Evolutionary conservation across 2,113 vertebrate genomes (phyloP).

Genomic region (Pangasianodon gigas): DNA sequence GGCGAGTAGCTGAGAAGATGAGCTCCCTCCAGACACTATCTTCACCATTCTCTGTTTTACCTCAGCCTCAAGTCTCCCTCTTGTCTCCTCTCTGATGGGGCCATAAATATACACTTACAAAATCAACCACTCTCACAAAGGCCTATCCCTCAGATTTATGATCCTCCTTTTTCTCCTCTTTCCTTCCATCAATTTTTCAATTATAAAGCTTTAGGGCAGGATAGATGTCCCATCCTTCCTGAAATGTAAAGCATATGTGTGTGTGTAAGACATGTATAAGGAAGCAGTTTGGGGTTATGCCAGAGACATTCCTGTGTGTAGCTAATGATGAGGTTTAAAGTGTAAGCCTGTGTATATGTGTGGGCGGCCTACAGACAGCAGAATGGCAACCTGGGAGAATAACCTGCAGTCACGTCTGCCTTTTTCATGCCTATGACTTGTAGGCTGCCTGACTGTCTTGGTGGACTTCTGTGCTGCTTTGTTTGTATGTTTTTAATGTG

Average conservation of each 20-base stretch:
- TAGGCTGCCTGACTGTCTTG: not conserved
- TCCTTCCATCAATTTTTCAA: constrained; percentile 24
- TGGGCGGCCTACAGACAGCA: constrained; percentile 37
- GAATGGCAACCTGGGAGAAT: constrained; percentile 1
- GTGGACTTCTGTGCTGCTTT: not conserved
- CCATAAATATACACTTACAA: constrained; percentile 40
- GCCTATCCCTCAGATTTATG: constrained; percentile 34
- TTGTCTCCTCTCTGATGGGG: constrained; percentile 25
- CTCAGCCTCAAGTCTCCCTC: constrained; percentile 11
- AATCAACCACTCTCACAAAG: constrained; percentile 19
- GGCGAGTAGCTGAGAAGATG: constrained; percentile 43
- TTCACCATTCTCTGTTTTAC: constrained; percentile 23
- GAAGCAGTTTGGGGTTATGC: not conserved
- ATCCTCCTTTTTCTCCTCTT: not conserved
- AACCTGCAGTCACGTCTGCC: not conserved
- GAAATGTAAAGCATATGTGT: constrained; percentile 4
- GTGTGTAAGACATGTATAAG: not conserved
- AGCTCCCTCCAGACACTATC: constrained; percentile 25
- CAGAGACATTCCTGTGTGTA: not conserved
- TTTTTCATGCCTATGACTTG: not conserved
- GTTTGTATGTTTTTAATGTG: not conserved
- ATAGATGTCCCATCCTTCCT: not conserved
- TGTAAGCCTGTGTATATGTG: not conserved
- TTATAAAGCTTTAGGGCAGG: constrained; percentile 21
- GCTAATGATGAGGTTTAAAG: not conserved